Evolutionary conservation across 2,888 invertebrate genomes (phyloP).

Genomic region (Protodeltote pygarga): DNA sequence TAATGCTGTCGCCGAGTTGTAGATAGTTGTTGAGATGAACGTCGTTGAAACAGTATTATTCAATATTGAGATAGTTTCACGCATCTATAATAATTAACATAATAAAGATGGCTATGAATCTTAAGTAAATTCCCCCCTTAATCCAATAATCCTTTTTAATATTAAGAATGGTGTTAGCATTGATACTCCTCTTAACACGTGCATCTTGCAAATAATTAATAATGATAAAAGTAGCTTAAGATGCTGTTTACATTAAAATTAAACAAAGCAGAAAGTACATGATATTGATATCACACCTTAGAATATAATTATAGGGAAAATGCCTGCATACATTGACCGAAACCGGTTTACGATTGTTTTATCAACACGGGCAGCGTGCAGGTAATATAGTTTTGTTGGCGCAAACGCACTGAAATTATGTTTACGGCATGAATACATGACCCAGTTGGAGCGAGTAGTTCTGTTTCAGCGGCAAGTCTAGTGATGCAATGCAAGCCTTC

Average conservation of each 20-base stretch:
- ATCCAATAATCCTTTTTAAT: conserved; percentile 1
- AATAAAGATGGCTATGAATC: too few species aligned
- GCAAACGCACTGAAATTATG: conserved; percentile 68
- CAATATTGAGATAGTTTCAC: conserved; percentile 4
- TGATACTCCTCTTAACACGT: conserved; percentile 4
- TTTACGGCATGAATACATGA: conserved; percentile 75
- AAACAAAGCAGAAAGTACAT: conserved; percentile 21
- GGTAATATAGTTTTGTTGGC: conserved; percentile 55
- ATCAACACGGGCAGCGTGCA: conserved; percentile 61
- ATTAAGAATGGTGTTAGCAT: conserved; percentile 1
- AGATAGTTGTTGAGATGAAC: too few species aligned
- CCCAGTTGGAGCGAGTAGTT: conserved; percentile 76
- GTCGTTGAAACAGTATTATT: too few species aligned
- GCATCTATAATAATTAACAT: not conserved
- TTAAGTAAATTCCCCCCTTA: too few species aligned
- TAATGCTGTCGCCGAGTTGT: too few species aligned
- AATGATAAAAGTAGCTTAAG: conserved; percentile 5
- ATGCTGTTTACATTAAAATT: conserved; percentile 5
- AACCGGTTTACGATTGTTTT: conserved; percentile 74
- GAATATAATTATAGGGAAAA: conserved; percentile 39
- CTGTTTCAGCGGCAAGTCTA: conserved; percentile 65
- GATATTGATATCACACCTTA: conserved; percentile 28
- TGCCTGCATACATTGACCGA: conserved; percentile 44
- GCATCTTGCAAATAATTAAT: conserved; percentile 1
- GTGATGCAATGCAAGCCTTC: conserved; percentile 72